Base-by-base conservation (phyloP, 2,888 invertebrate species). In the Drosophila robusta region DNA sequence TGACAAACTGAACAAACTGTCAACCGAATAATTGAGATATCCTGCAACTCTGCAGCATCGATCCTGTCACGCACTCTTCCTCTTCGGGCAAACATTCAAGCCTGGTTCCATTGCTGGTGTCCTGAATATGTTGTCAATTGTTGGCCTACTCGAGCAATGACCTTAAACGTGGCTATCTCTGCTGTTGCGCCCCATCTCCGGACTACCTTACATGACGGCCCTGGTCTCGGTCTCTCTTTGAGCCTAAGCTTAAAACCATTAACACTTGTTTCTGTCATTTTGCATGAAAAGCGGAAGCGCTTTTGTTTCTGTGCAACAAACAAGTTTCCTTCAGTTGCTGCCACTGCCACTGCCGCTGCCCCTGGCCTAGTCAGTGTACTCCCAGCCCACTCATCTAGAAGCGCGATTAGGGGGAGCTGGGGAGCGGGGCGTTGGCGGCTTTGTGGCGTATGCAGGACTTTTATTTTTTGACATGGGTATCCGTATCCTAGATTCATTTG, bases 231-330 rank as follows among this genome's bases (percentile, higher is more conserved):
- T n/a, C 14, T 16, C 45, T 18, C 12, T 44, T 16, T 36, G 16
- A 49, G 66, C 68, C 73, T 84, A 78, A 84, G 55, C 87, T 80
- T 66, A 84, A 88, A 84, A 88, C 87, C 85, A 89, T 89, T 87
- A 86, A 86, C 85, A 89, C 85, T 87, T 86, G 85, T 86, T 86
- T 86, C 89, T 84, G 89, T 84, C 84, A 88, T 83, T 86, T 86
- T 80, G 83, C 87, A 88, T 86, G 84, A 78, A 85, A 84, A 75
- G 87, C 89, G 88, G 84, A 84, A 88, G 71, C 77, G 85, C 85
- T 77, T 84, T 85, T 86, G 87, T 89, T 87, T 89, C 82, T 84
- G 82, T 87, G 85, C 87, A 89, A 78, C 85, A 87, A 87, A 87
- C 79, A 89, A 89, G 81, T 87, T 82, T 87, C 67, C 76, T 70